Percentiles rank a stretch among this genome's conserved stretches.
phyloP scores from a whole-genome alignment of 2,888 invertebrate genomes.

The Glyphotaelius pellucidus region DNA sequence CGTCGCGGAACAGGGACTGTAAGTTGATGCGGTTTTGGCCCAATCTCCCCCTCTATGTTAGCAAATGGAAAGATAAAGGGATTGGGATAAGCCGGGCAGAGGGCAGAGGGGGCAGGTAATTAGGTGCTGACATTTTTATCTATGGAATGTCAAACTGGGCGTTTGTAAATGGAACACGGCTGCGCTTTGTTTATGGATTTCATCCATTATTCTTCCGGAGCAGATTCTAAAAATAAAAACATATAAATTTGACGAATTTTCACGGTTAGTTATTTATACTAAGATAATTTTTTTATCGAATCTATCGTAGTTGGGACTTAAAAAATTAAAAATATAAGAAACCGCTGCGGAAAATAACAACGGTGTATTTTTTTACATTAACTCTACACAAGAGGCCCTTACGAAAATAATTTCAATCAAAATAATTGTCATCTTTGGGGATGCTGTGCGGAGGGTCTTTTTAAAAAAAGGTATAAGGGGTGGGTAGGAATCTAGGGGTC shows the following conservation, averaged over 20 bases:
- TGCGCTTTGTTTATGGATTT: neutral
- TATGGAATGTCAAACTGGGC: conserved; percentile 38
- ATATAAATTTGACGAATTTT: neutral
- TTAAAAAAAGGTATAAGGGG: too few relatives aligned
- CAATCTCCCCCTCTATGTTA: neutral
- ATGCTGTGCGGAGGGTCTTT: too few relatives aligned
- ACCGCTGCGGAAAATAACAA: too few relatives aligned
- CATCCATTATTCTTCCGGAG: neutral
- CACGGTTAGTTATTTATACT: neutral
- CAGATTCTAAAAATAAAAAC: neutral
- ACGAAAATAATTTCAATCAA: too few relatives aligned
- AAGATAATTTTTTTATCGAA: neutral
- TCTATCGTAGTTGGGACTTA: too few relatives aligned
- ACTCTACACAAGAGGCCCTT: too few relatives aligned
- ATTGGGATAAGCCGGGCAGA: conserved; percentile 43
- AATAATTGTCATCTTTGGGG: too few relatives aligned
- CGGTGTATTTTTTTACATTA: too few relatives aligned
- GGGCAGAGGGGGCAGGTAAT: conserved; percentile 10
- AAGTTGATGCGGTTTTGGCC: neutral
- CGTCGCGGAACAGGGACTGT: conserved; percentile 12
- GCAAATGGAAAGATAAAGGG: conserved; percentile 53
- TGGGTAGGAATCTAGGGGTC: too few relatives aligned
- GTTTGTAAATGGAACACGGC: conserved; percentile 20
- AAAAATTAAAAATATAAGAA: too few relatives aligned
- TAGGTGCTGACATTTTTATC: conserved; percentile 45